Conservation (phyloP, 2,797 vertebrate species). For the Lepidocolaptes lacrymiger region DNA sequence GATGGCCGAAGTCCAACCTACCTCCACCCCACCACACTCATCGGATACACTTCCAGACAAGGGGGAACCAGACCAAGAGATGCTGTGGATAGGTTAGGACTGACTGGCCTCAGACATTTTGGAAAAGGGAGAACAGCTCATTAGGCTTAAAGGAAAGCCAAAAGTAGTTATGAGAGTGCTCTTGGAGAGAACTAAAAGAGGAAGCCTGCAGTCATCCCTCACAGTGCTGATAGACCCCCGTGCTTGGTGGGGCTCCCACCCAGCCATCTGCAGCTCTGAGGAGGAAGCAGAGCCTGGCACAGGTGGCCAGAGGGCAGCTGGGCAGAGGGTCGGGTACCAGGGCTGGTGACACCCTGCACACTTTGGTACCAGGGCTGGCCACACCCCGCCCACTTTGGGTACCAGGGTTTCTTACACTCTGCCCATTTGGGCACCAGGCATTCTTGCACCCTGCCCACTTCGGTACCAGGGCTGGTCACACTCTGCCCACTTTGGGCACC, state of each 20-base stretch:
- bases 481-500: too few species aligned
- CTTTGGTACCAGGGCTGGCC: too few species aligned
- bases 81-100: background rate
- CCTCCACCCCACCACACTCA: background rate
- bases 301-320: too few species aligned
- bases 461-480: too few species aligned
- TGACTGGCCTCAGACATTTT: background rate
- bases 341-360: too few species aligned
- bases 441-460: too few species aligned
- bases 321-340: too few species aligned
- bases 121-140: background rate
- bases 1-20: conserved; percentile 23
- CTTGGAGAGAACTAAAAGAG: background rate
- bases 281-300: background rate
- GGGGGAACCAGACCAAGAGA: background rate
- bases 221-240: background rate
- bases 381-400: too few species aligned
- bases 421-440: too few species aligned
- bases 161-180: background rate
- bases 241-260: background rate
- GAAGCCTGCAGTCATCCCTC: background rate
- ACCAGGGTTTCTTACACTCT: too few species aligned
- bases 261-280: background rate
- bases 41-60: background rate
- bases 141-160: conserved; percentile 12